Percentiles rank a stretch among this genome's conserved stretches.
phyloP scores from a whole-genome alignment of 2,113 vertebrate species.

The Felis catus region F.catus_Fca126_mat1.0 CM031412.1:20949001-20949500 shows the following conservation, averaged over 20 bases:
- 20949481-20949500: not conserved
- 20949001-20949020: not conserved
- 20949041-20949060: not conserved
- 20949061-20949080: not conserved
- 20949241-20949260: not conserved
- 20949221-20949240: conserved; percentile 50
- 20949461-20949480: not conserved
- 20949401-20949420: not conserved
- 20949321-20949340: conserved; percentile 42
- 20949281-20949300: conserved; percentile 31
- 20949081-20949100: not conserved
- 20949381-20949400: not conserved
- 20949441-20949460: not conserved
- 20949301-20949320: conserved; percentile 16
- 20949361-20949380: not conserved
- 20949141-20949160: not conserved
- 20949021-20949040: not conserved
- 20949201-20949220: conserved; percentile 47
- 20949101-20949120: not conserved
- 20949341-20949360: conserved; percentile 27
- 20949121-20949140: not conserved
- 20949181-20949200: conserved; percentile 8
- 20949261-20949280: conserved; percentile 34
- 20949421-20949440: conserved; percentile 12
- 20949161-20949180: not conserved